Percentiles rank a stretch among this genome's conserved stretches.
These are phyloP conservation scores for Diglossa cyanea DNA, from an alignment of 2,797 vertebrate species.

Conservation along the genomic window DNA sequence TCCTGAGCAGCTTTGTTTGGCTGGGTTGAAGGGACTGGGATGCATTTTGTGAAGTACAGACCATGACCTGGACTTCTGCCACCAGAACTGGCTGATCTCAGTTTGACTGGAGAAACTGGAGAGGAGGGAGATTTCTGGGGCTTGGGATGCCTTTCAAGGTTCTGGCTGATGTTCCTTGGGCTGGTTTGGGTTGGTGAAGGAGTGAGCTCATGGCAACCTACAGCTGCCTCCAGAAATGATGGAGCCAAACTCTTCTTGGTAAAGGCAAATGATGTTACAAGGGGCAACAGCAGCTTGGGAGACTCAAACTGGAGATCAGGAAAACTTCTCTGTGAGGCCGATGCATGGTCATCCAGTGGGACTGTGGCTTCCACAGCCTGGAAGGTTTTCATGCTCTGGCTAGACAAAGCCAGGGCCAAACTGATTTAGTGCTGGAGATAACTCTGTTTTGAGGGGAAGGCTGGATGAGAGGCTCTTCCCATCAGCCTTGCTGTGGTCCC, in stretches of 20 bases:
- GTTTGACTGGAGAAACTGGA: not conserved
- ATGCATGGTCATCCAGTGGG: not conserved
- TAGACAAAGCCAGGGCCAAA: not conserved
- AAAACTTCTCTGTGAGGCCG: not conserved
- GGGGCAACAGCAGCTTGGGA: not conserved
- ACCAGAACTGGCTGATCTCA: not conserved
- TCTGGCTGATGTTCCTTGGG: not conserved
- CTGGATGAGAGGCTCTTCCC: not conserved
- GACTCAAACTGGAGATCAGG: not conserved
- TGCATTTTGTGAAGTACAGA: not conserved
- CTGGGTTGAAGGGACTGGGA: not conserved
- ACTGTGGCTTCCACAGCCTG: not conserved
- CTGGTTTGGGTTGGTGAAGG: not conserved
- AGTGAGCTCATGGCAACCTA: not conserved
- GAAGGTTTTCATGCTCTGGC: not conserved
- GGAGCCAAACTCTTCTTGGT: not conserved
- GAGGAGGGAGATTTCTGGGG: not conserved
- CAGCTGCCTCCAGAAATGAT: not conserved
- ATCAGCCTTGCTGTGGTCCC: not conserved
- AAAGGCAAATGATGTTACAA: not conserved
- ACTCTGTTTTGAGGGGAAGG: not conserved
- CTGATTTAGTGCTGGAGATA: not conserved
- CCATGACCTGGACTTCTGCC: not conserved
- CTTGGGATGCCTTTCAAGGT: not conserved
- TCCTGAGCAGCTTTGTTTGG: not conserved